phyloP scores from a whole-genome alignment of 2,888 invertebrate species.

The Deladenus siricidicola region DNA sequence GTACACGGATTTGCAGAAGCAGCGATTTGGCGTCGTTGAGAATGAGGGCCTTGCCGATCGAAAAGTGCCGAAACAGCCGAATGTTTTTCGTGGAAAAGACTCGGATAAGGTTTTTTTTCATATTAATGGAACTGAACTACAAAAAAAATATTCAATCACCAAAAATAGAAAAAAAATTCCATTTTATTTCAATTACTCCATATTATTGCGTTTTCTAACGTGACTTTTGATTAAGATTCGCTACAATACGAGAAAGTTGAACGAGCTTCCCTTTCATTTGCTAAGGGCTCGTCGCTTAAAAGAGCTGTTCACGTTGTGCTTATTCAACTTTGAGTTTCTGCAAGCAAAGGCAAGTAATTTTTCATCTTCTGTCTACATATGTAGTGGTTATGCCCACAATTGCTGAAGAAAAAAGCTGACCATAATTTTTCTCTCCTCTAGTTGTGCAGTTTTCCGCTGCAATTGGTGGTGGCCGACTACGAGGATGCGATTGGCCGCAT shows the following conservation, averaged over 20 bases:
- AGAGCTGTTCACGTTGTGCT: slow-evolving; percentile 79
- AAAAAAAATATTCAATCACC: no score
- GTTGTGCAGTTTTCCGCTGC: slow-evolving; percentile 71
- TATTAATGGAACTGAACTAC: background rate
- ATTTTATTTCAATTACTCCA: no score
- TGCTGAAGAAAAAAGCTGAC: background rate
- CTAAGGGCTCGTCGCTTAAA: slow-evolving; percentile 80
- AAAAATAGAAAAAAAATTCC: background rate
- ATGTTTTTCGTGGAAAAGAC: slow-evolving; percentile 81
- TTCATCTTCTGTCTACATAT: background rate
- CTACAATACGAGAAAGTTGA: slow-evolving; percentile 85
- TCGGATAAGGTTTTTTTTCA: slow-evolving; percentile 69
- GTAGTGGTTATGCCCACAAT: background rate
- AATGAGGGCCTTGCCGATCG: slow-evolving; percentile 59
- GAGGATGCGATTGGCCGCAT: slow-evolving; percentile 67
- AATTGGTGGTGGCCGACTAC: slow-evolving; percentile 85
- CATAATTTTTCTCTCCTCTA: slow-evolving; percentile 15
- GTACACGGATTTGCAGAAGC: slow-evolving; percentile 65
- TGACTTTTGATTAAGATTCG: slow-evolving; percentile 20
- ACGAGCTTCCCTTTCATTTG: slow-evolving; percentile 84
- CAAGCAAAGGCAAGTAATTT: slow-evolving; percentile 77
- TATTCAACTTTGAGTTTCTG: slow-evolving; percentile 95
- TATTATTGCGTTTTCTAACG: background rate
- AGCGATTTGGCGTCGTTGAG: slow-evolving; percentile 54
- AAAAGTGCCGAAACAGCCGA: slow-evolving; percentile 86